Base-by-base conservation (phyloP, 35 echinoderm and acorn worm genomes). In the Amphiura filiformis region DNA sequence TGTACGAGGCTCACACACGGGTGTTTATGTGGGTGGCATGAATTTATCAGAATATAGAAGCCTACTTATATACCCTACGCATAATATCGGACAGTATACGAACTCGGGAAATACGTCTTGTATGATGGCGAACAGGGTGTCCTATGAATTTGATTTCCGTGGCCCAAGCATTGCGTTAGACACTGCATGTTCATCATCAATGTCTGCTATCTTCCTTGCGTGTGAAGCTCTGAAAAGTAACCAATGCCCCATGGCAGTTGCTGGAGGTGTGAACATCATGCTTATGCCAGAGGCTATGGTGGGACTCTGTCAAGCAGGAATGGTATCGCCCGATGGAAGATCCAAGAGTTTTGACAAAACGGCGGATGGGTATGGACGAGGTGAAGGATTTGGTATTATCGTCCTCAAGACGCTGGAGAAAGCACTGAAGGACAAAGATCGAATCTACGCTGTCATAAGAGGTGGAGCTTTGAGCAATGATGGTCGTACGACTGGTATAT, bases 131-230 rank as follows among this genome's bases (percentile, higher is more conserved):
- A 91, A 91, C 42, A 65, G 89, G 23, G 75, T 91, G 52, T 91
- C 89, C 2, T 91, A 85, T 77, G 89, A 91, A 32, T 91, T 91
- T 57, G 89, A 91, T 57, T 52, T 91, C 32, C 65, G 76, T 38
- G 89, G 89, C 2, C 89, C 89, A 0, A 91, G 89, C 61, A 49
- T 85, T 78, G 47, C 89, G 14, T 49, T 91, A n/a, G 89, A 91
- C 47, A 91, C 89, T 3, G 89, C 89, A 9, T 91, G 89, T 91
- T 91, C 89, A 28, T 91, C 89, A 18, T 91, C 89, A 30, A 82
- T 91, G 17, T 91, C 84, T 64, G 82, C 89, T 0, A 57, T 91
- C 37, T 41, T 84, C 40, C 34, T 85, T 36, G 89, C 89, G 1
- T 84, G 81, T 56, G 82, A 85, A 22, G 82, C 82, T 23, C 38